Conservation (phyloP, 2,113 vertebrate species). For the Oryzias melastigma region DNA sequence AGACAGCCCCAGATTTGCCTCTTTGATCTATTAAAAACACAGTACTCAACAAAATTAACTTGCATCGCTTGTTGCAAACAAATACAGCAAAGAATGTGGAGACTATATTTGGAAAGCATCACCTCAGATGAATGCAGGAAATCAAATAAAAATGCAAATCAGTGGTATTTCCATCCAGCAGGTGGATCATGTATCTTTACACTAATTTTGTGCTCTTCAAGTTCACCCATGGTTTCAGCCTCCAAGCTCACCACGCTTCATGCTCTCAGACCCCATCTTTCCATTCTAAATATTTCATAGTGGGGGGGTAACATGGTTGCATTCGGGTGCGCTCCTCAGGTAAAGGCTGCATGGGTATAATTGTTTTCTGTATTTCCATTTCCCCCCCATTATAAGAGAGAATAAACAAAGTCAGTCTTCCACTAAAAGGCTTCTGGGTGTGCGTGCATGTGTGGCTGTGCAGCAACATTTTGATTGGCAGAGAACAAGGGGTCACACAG, state of each 20-base stretch:
- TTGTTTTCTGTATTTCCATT: conserved; percentile 76
- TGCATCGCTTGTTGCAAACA: conserved; percentile 61
- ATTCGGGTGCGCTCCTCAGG: conserved; percentile 63
- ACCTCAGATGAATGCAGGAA: conserved; percentile 68
- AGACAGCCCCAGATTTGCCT: conserved; percentile 76
- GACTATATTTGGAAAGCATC: conserved; percentile 73
- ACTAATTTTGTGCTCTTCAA: conserved; percentile 42
- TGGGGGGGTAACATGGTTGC: conserved; percentile 57
- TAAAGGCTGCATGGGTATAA: conserved; percentile 68
- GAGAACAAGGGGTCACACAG: conserved; percentile 46
- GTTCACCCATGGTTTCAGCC: conserved; percentile 51
- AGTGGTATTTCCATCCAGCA: conserved; percentile 60
- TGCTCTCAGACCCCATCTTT: conserved; percentile 57
- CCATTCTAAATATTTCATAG: conserved; percentile 73
- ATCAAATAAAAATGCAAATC: conserved; percentile 70
- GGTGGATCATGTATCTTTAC: conserved; percentile 50
- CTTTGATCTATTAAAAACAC: conserved; percentile 80
- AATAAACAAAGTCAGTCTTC: conserved; percentile 45
- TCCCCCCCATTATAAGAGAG: conserved; percentile 44
- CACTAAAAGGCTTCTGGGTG: conserved; percentile 43
- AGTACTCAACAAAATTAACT: conserved; percentile 72
- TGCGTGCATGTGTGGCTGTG: conserved; percentile 10
- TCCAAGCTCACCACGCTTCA: conserved; percentile 45
- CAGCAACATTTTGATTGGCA: conserved; percentile 52
- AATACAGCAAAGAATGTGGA: conserved; percentile 51